These are phyloP conservation scores for Andrena fulva DNA, from an alignment of 2,888 invertebrate genomes.

Conservation along the genomic window DNA sequence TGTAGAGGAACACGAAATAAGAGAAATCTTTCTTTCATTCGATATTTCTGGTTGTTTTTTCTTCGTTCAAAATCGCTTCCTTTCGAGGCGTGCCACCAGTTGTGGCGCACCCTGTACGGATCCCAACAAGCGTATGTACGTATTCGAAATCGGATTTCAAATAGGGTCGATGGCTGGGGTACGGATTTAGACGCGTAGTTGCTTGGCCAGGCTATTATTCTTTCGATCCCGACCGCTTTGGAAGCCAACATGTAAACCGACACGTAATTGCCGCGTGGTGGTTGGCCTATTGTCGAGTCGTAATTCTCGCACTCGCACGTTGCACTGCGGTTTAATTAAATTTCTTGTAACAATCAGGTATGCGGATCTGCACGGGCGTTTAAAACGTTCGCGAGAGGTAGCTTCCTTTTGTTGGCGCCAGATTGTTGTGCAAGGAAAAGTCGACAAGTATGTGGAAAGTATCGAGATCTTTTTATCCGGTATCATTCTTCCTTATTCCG, in stretches of 20 bases:
- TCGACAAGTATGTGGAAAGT: too few species aligned
- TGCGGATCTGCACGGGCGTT: constrained; percentile 8
- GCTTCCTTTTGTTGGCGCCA: constrained; percentile 4
- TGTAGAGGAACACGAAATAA: too few species aligned
- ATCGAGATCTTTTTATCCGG: too few species aligned
- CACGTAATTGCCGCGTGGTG: constrained; percentile 25
- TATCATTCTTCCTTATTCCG: too few species aligned
- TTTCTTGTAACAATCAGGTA: constrained; percentile 26
- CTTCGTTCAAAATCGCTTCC: too few species aligned
- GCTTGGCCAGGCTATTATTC: constrained; percentile 48
- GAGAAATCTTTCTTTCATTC: too few species aligned
- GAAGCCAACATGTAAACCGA: constrained; percentile 21
- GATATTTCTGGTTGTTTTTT: too few species aligned
- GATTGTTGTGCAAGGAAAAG: not conserved
- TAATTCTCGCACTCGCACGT: constrained; percentile 25
- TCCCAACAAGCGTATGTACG: too few species aligned
- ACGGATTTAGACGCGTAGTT: constrained; percentile 53
- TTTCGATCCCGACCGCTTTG: constrained; percentile 16
- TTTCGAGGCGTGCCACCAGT: too few species aligned
- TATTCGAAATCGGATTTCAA: constrained; percentile 9
- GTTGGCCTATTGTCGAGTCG: constrained; percentile 28
- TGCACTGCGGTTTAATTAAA: constrained; percentile 15
- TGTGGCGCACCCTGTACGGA: too few species aligned
- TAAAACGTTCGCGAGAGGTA: constrained; percentile 1
- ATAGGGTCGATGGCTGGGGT: constrained; percentile 53